These are phyloP conservation scores for Drosophila sturtevanti DNA, from an alignment of 1,140 invertebrate species.

Conservation along the genomic window DNA sequence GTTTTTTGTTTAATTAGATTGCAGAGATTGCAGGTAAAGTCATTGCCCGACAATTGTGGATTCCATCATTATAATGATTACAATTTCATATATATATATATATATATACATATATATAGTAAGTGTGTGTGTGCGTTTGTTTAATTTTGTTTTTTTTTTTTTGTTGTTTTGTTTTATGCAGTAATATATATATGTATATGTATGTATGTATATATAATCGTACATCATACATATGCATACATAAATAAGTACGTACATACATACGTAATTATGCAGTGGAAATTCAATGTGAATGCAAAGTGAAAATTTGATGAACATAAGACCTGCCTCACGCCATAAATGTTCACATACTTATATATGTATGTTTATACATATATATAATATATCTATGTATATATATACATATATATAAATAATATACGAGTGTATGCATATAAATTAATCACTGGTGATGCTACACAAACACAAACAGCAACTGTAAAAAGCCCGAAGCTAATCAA, in stretches of 20 bases:
- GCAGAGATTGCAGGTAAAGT: conserved; percentile 22
- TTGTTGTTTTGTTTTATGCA: conserved; percentile 28
- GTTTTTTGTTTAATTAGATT: conserved; percentile 25
- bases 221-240: neutral
- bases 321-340: conserved; percentile 39
- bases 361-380: conserved; percentile 10
- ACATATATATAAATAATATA: conserved; percentile 19
- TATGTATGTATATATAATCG: conserved; percentile 1
- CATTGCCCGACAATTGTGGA: conserved; percentile 40
- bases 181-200: conserved; percentile 33
- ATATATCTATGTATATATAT: conserved; percentile 13
- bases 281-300: conserved; percentile 74
- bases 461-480: conserved; percentile 26
- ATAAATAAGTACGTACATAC: conserved; percentile 21
- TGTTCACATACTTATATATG: conserved; percentile 12
- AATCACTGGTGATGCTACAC: conserved; percentile 33
- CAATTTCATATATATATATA: conserved; percentile 26
- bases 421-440: conserved; percentile 51
- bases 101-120: neutral
- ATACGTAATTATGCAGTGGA: conserved; percentile 57
- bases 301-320: conserved; percentile 60
- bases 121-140: conserved; percentile 5
- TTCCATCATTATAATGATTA: conserved; percentile 40
- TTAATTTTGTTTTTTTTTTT: conserved; percentile 8
- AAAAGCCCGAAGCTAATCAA: conserved; percentile 37